These are phyloP conservation scores for Phyllotreta striolata DNA, from an alignment of 2,888 invertebrate genomes.

Conservation along the genomic window DNA sequence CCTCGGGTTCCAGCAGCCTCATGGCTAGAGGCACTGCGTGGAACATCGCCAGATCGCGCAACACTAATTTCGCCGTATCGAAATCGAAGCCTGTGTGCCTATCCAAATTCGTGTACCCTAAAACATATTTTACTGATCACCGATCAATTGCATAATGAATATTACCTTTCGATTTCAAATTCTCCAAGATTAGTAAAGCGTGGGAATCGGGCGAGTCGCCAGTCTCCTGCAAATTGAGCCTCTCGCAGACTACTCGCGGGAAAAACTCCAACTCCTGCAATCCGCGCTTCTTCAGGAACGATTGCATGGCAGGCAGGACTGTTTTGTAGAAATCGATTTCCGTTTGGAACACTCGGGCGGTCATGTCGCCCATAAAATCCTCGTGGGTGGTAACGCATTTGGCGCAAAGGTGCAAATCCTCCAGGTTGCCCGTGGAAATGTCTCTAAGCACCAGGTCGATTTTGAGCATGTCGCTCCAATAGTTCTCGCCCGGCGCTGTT, in stretches of 20 bases:
- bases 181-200: constrained; percentile 64
- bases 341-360: constrained; percentile 62
- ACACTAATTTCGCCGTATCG: constrained; percentile 59
- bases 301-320: constrained; percentile 59
- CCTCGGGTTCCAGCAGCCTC: constrained; percentile 59
- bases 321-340: constrained; percentile 63
- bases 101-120: constrained; percentile 63
- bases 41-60: constrained; percentile 64
- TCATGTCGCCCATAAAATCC: constrained; percentile 48
- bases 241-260: constrained; percentile 61
- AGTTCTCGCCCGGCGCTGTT: constrained; percentile 35
- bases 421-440: constrained; percentile 10
- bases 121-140: constrained; percentile 10
- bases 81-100: constrained; percentile 63
- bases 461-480: constrained; percentile 32
- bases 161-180: constrained; percentile 55
- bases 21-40: constrained; percentile 67
- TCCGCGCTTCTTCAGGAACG: constrained; percentile 60
- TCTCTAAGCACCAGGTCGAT: constrained; percentile 24
- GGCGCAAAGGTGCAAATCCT: constrained; percentile 9
- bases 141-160: background rate
- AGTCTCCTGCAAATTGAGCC: constrained; percentile 35
- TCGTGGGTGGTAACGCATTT: constrained; percentile 1
- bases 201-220: constrained; percentile 57
- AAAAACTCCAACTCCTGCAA: constrained; percentile 57